A percentile compares a stretch with the other conserved stretches of the same genome.
Conservation (phyloP, 2,888 invertebrate genomes). For the Acanthosoma haemorrhoidale region DNA sequence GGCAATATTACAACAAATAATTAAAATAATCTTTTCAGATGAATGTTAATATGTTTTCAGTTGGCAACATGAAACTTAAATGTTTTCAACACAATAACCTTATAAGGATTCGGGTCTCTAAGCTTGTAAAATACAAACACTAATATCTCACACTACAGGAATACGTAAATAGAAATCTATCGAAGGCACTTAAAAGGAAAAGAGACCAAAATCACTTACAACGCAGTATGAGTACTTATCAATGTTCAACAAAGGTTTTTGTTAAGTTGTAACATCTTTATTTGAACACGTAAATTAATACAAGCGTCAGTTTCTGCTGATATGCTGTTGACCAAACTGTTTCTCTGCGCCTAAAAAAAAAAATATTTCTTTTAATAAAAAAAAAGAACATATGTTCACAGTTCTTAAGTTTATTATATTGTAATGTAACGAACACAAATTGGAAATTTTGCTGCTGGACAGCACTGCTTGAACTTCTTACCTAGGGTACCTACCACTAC, state of each 20-base stretch:
- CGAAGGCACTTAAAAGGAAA: not conserved
- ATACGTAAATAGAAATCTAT: not conserved
- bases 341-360: constrained; percentile 54
- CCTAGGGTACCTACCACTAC: no score
- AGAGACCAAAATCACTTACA: not conserved
- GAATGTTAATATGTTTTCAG: no score
- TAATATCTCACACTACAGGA: not conserved
- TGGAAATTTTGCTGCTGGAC: no score
- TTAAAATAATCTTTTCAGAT: no score
- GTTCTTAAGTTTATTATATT: no score
- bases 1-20: no score
- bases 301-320: constrained; percentile 67
- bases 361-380: not conserved
- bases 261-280: constrained; percentile 38
- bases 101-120: not conserved
- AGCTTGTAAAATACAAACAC: not conserved
- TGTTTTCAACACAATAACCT: not conserved
- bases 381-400: no score
- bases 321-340: constrained; percentile 62
- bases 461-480: no score
- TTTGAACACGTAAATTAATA: constrained; percentile 60
- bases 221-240: not conserved
- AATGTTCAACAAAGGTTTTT: constrained; percentile 12
- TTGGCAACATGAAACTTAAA: not conserved
- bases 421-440: no score